phyloP scores from a whole-genome alignment of 1,140 invertebrate genomes.

The Whitmania pigra region DNA sequence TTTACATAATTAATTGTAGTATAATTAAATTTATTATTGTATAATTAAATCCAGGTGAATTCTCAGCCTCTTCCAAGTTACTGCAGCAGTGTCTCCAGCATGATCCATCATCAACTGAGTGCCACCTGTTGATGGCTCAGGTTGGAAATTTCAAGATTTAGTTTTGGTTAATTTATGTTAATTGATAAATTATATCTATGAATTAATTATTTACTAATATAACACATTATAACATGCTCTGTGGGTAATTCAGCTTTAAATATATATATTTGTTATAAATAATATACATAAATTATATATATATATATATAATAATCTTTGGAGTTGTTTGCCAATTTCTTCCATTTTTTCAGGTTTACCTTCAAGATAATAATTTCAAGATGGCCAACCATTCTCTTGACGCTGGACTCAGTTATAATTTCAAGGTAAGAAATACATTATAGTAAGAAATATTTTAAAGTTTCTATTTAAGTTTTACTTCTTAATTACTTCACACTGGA shows the following conservation, averaged over 20 bases:
- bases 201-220: not conserved
- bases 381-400: slow-evolving; percentile 72
- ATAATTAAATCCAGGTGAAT: slow-evolving; percentile 44
- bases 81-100: slow-evolving; percentile 61
- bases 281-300: not conserved
- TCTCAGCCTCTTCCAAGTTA: slow-evolving; percentile 43
- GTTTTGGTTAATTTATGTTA: not conserved
- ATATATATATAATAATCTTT: not conserved
- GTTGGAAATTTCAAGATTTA: slow-evolving; percentile 25
- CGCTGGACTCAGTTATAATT: slow-evolving; percentile 75
- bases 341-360: slow-evolving; percentile 48
- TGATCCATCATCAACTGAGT: slow-evolving; percentile 64
- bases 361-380: slow-evolving; percentile 57
- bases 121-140: slow-evolving; percentile 74
- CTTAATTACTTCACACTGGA: no score
- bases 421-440: slow-evolving; percentile 52
- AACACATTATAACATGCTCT: no score
- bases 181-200: not conserved
- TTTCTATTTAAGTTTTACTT: no score
- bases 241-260: no score
- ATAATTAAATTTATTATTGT: no score
- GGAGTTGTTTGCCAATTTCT: not conserved
- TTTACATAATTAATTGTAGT: not conserved
- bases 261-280: no score
- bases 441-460: no score